phyloP scores from a whole-genome alignment of 2,797 vertebrate species.

The Alectoris magna region DNA sequence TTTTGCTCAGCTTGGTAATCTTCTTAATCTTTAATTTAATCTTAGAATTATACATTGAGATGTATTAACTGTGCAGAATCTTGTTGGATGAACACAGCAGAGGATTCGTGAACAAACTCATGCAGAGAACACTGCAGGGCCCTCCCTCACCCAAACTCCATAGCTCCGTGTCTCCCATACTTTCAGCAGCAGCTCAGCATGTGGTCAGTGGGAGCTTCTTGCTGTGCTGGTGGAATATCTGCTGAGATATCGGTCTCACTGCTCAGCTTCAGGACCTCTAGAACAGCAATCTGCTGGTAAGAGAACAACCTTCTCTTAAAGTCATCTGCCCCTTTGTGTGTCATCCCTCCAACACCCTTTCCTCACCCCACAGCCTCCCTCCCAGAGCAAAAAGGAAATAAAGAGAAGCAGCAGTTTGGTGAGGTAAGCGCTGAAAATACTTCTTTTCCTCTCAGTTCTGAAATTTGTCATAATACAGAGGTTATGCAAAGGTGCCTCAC shows the following conservation, averaged over 20 bases:
- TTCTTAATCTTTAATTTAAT: background rate
- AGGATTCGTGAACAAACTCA: background rate
- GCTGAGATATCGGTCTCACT: background rate
- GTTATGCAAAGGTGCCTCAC: slow-evolving; percentile 2
- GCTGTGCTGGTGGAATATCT: background rate
- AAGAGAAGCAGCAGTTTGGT: background rate
- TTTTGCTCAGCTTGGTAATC: background rate
- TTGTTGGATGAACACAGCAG: background rate
- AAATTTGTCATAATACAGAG: background rate
- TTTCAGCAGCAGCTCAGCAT: background rate
- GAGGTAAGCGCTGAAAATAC: background rate
- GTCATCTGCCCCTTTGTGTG: background rate
- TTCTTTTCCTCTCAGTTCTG: background rate
- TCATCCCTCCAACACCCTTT: rapidly evolving
- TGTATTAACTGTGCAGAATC: background rate
- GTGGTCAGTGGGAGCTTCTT: background rate
- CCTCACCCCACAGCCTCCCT: background rate
- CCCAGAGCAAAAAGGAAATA: rapidly evolving
- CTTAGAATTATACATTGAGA: background rate
- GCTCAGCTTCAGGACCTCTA: background rate
- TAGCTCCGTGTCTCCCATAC: rapidly evolving
- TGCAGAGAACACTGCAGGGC: background rate
- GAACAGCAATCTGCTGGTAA: background rate
- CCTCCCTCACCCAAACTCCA: background rate
- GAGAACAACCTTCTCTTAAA: background rate